Conservation (phyloP, 2,888 invertebrate genomes). For the Eurytoma adleriae region DNA sequence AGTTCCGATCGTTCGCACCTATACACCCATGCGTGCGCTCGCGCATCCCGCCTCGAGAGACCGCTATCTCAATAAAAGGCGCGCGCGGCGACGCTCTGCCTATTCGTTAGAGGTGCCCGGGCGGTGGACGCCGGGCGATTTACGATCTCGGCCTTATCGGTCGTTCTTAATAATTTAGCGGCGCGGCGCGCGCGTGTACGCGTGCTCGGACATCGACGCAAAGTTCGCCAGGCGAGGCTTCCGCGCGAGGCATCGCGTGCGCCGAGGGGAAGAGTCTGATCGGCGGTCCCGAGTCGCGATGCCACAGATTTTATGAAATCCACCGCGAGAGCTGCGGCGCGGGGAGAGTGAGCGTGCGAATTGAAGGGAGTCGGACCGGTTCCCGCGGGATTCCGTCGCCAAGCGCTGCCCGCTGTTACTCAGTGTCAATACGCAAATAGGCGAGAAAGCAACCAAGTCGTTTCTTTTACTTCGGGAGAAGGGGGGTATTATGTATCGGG, state of each 20-base stretch:
- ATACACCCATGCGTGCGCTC: neutral
- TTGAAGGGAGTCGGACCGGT: conserved; percentile 33
- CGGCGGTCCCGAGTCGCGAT: conserved; percentile 48
- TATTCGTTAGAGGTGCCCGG: conserved; percentile 61
- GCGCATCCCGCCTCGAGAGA: conserved; percentile 54
- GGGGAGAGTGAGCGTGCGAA: neutral
- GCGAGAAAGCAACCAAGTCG: neutral
- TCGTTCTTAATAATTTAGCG: conserved; percentile 62
- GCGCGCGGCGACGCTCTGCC: conserved; percentile 59
- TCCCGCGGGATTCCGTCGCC: neutral
- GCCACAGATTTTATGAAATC: conserved; percentile 52
- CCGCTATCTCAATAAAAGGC: conserved; percentile 68
- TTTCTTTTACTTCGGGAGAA: no score
- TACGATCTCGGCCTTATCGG: conserved; percentile 62
- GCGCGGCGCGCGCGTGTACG: conserved; percentile 17
- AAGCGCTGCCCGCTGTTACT: conserved; percentile 30
- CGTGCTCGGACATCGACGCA: conserved; percentile 10
- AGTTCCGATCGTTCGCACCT: no score
- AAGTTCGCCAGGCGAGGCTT: conserved; percentile 47
- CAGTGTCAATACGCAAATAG: conserved; percentile 46
- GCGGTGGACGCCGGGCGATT: conserved; percentile 56
- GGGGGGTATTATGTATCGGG: no score
- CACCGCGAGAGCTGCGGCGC: neutral
- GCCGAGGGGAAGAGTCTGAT: conserved; percentile 54
- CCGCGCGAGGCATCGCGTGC: conserved; percentile 34